Evolutionary conservation across 2,113 vertebrate genomes (phyloP), one percentile per base, ranked within the genome.

Genomic region (Glaucomys volans): DNA sequence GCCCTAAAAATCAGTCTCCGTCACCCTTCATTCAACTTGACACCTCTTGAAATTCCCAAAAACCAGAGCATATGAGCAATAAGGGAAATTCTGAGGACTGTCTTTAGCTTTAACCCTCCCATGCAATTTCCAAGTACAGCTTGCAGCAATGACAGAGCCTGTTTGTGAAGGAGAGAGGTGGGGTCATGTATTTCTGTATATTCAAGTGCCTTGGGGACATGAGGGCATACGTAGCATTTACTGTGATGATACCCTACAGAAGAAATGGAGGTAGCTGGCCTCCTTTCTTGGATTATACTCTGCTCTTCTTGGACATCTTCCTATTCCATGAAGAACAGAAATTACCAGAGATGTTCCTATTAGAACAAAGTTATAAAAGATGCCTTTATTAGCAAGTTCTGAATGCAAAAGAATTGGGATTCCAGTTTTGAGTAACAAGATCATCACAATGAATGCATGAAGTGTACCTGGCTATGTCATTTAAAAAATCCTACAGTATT

Each of bases 201-300:
- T 20, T 4, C 3, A 64, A 57, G 8, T 42, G 18, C n/a, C 66
- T 17, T 11, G 24, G 30, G 66, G 54, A 26, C 5, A 37, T 17
- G 32, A 7, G 1, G 3, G 14, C 28, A 6, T 20, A 47, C 1
- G 44, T 47, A n/a, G 10, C 12, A 42, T 26, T 67, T 32, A 52
- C 5, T 0, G 6, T 26, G 37, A 26, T 28, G 5, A 22, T 0
- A 44, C 10, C 40, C 32, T 6, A 14, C 5, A 14, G 42, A 69
- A 67, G 9, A 30, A 24, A 17, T 22, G 16, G 28, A 16, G 37
- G 62, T 35, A 74, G 32, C 26, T 22, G 1, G 5, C 66, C 16
- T 82, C 54, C 10, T 28, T n/a, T 54, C 28, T 5, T 28, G 37
- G 40, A 22, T 47, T 52, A 64, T 59, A 7, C 7, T 64, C 2